Evolutionary conservation across 2,797 vertebrate species (phyloP).

Genomic region (Miichthys miiuy): DNA sequence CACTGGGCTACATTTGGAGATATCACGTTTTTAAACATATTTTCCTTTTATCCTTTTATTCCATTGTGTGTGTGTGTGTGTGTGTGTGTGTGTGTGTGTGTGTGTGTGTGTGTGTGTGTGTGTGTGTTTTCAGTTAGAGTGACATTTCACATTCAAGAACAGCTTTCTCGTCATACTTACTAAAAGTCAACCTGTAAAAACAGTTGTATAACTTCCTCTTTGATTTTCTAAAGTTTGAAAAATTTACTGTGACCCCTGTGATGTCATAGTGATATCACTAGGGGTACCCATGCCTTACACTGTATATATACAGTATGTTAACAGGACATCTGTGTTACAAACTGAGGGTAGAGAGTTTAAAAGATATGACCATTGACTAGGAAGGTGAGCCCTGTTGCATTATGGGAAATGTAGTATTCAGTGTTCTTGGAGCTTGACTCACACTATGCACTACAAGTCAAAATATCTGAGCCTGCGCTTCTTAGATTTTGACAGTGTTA

Average conservation of each 20-base stretch:
- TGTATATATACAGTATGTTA: neutral
- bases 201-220: neutral
- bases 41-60: neutral
- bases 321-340: neutral
- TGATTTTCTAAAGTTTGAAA: neutral
- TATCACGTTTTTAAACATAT: neutral
- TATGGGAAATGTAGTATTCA: constrained; percentile 21
- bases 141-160: neutral
- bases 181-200: neutral
- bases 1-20: neutral
- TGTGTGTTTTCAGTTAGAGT: neutral
- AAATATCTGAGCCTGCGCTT: neutral
- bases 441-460: neutral
- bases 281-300: too few species aligned
- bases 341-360: neutral
- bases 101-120: neutral
- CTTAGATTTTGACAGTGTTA: neutral
- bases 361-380: too few species aligned
- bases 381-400: neutral
- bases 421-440: neutral
- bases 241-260: neutral
- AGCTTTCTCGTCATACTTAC: neutral
- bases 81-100: too few species aligned
- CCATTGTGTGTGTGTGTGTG: neutral
- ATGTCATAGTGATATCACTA: neutral